Evolutionary conservation across 2,113 vertebrate species (phyloP).

Genomic region (Prunella himalayana): DNA sequence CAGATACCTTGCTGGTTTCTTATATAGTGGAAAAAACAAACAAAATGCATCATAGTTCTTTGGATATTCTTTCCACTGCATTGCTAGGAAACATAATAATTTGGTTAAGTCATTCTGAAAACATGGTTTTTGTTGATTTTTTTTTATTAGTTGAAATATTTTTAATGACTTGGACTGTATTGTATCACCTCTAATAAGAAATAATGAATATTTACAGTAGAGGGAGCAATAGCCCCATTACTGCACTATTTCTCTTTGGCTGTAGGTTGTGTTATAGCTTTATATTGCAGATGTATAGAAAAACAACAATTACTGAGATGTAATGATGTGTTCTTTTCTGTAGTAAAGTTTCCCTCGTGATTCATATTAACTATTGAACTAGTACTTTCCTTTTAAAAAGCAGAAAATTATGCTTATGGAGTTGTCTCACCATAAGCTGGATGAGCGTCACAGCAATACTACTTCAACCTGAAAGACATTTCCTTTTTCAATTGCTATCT

Average conservation of each 20-base stretch:
- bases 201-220: slow-evolving; percentile 67
- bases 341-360: background rate
- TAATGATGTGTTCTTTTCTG: slow-evolving; percentile 12
- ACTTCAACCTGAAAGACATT: background rate
- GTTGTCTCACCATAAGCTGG: background rate
- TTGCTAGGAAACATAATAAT: background rate
- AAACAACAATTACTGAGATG: slow-evolving; percentile 7
- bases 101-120: background rate
- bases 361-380: slow-evolving; percentile 4
- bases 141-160: background rate
- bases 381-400: background rate
- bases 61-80: background rate
- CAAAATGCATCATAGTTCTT: background rate
- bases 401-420: background rate
- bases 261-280: background rate
- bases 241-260: background rate
- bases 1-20: background rate
- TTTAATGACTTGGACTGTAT: background rate
- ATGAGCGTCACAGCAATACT: background rate
- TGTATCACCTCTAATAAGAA: background rate
- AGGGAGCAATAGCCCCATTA: slow-evolving; percentile 71
- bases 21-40: background rate
- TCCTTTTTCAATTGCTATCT: background rate
- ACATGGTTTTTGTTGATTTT: background rate
- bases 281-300: background rate